Evolutionary conservation across 2,888 invertebrate species (phyloP).

Genomic region (Parnassius orleans): DNA sequence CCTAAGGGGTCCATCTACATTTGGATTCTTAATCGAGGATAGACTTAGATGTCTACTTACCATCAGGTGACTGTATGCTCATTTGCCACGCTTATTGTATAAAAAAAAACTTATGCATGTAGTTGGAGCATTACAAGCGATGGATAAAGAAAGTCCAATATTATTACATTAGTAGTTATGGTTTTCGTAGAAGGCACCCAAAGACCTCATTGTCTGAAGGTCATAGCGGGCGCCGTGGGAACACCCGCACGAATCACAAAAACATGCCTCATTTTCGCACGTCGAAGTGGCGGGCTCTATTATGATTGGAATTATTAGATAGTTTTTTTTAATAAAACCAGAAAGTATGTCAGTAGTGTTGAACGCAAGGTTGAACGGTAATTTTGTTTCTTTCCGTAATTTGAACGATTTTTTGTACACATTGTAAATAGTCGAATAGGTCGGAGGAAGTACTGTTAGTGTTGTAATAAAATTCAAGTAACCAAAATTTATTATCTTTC

Average conservation of each 20-base stretch:
- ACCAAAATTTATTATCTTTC: neutral
- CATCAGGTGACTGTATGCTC: too few relatives aligned
- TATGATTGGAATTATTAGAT: constrained; percentile 13
- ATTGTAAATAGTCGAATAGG: neutral
- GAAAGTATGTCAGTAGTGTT: constrained; percentile 13
- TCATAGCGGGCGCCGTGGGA: constrained; percentile 16
- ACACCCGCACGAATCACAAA: constrained; percentile 6
- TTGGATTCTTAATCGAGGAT: too few relatives aligned
- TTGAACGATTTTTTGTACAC: neutral
- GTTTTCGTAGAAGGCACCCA: neutral
- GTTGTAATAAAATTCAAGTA: neutral
- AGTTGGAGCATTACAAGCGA: too few relatives aligned
- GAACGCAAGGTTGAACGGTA: neutral
- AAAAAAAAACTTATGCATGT: too few relatives aligned
- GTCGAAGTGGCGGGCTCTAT: constrained; percentile 16
- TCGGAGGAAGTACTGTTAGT: neutral
- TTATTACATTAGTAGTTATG: neutral
- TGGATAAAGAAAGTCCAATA: neutral
- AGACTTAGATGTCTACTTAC: too few relatives aligned
- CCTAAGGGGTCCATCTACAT: too few relatives aligned
- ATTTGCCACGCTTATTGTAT: too few relatives aligned
- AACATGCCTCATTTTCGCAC: constrained; percentile 24
- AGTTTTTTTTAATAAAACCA: neutral
- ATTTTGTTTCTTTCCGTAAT: neutral
- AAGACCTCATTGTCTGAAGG: constrained; percentile 7